These are phyloP conservation scores for Ceyx margarethae DNA, from an alignment of 2,113 vertebrate genomes.

Conservation along the genomic window DNA sequence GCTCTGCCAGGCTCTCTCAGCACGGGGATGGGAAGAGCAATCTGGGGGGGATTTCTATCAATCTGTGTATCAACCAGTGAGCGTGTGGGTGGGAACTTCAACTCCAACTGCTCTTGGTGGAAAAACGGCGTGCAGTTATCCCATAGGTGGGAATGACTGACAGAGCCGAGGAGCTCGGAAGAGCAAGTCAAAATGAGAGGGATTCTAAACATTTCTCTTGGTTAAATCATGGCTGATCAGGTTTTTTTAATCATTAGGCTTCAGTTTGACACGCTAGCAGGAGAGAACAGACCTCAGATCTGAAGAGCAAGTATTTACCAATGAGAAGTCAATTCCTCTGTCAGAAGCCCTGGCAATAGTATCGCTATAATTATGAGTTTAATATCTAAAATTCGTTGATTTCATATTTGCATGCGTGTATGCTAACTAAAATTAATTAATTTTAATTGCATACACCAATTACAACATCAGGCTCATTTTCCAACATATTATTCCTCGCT, in stretches of 20 bases:
- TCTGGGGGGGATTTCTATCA: not conserved
- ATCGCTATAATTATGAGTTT: slow-evolving; percentile 75
- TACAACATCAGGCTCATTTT: slow-evolving; percentile 79
- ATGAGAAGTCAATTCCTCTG: slow-evolving; percentile 43
- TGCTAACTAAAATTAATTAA: slow-evolving; percentile 82
- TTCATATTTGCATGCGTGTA: slow-evolving; percentile 77
- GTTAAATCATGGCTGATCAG: not conserved
- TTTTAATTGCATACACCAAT: slow-evolving; percentile 80
- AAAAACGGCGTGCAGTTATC: not conserved
- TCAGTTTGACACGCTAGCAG: not conserved
- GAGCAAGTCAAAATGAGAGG: not conserved
- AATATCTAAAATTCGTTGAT: slow-evolving; percentile 78
- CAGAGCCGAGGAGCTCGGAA: not conserved
- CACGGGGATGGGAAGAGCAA: not conserved
- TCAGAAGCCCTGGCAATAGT: slow-evolving; percentile 46
- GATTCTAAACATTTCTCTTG: not conserved
- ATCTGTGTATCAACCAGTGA: not conserved
- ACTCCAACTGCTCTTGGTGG: not conserved
- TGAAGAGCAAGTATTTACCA: slow-evolving; percentile 24
- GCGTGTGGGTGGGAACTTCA: not conserved
- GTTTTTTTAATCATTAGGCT: not conserved
- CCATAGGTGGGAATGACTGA: not conserved
- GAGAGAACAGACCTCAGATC: not conserved
- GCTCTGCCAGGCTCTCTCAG: not conserved
- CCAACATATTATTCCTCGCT: slow-evolving; percentile 76